phyloP scores from a whole-genome alignment of 2,888 invertebrate genomes.

The Cryptus viduatorius region DNA sequence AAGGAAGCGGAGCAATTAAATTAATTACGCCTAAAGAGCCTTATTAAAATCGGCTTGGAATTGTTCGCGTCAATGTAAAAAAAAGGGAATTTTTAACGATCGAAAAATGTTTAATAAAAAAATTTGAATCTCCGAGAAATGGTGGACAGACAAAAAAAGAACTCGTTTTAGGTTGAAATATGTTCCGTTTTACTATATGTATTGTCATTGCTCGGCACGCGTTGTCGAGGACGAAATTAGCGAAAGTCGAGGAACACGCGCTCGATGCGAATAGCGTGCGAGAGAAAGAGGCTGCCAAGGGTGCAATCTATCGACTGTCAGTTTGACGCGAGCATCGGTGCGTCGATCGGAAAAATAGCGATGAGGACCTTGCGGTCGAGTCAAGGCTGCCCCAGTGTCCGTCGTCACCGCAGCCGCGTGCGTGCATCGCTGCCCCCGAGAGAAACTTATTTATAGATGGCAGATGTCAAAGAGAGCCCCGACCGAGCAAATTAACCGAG shows the following conservation, averaged over 20 bases:
- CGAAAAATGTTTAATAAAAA: no score
- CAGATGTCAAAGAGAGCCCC: slow-evolving; percentile 8
- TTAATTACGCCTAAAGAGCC: no score
- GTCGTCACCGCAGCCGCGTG: slow-evolving; percentile 59
- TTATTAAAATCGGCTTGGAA: no score
- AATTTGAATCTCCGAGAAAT: no score
- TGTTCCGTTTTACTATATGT: no score
- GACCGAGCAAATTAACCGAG: slow-evolving; percentile 21
- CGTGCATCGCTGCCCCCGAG: slow-evolving; percentile 49
- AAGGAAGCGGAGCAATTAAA: no score
- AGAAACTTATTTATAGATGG: slow-evolving; percentile 60
- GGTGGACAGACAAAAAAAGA: no score
- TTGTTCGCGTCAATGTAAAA: no score
- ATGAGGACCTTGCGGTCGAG: slow-evolving; percentile 68
- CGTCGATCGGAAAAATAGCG: slow-evolving; percentile 64
- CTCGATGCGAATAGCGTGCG: neutral
- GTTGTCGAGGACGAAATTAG: neutral
- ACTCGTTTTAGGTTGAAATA: no score
- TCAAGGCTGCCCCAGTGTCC: slow-evolving; percentile 66
- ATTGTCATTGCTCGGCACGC: no score
- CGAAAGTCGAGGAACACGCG: neutral
- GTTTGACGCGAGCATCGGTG: slow-evolving; percentile 63
- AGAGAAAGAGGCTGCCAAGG: slow-evolving; percentile 21
- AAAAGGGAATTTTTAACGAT: no score
- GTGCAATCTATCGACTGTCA: slow-evolving; percentile 66